Base-by-base conservation (phyloP, 2,888 invertebrate genomes). In the Argyresthia albistria region DNA sequence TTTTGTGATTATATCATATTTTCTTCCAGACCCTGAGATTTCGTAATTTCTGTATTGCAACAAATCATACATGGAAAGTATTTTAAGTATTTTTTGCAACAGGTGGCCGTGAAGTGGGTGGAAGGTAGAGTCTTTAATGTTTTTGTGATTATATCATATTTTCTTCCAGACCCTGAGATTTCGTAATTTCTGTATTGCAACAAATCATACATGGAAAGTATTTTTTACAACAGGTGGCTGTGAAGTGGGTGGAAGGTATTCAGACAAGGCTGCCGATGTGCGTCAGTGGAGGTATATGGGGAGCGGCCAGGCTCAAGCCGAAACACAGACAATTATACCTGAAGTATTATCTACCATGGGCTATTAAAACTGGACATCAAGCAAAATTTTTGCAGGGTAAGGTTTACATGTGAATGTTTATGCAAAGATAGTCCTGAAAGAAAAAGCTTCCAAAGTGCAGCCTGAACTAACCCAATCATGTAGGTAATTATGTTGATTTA, bases 261-360 rank as follows among this genome's bases (percentile, higher is more conserved):
- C 99, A 99, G 81, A 95, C 95, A 10, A 93, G 92, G 51, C 84
- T 99, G 35, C 99, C 99, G 0, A 98, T 99, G 98, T 98, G 98
- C 70, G 89, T 96, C 56, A 91, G 93, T 51, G 99, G 96, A 15
- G 98, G 96, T 0, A 89, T 98, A 54, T 97, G 97, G 89, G 99
- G 98, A 10, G 95, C 98, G 1, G 86, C 93, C 11, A 89, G 98
- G 60, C 88, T 99, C 11, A 92, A 92, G 63, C 94, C 96, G 53
- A 97, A 95, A 67, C 96, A 97, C 69, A 88, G 97, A 48, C 84
- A 92, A 61, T 83, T 93, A 50, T 98, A 98, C 72, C 67, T 92
- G 0, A 89, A 91, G 10, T 89, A 91, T 66, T 93, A 96, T 74
- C 84, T 97, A 53, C 96, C 96, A 0, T 97, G 97, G 97, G 95